phyloP scores from a whole-genome alignment of 2,113 vertebrate genomes.

The Actenoides lindsayi region DNA sequence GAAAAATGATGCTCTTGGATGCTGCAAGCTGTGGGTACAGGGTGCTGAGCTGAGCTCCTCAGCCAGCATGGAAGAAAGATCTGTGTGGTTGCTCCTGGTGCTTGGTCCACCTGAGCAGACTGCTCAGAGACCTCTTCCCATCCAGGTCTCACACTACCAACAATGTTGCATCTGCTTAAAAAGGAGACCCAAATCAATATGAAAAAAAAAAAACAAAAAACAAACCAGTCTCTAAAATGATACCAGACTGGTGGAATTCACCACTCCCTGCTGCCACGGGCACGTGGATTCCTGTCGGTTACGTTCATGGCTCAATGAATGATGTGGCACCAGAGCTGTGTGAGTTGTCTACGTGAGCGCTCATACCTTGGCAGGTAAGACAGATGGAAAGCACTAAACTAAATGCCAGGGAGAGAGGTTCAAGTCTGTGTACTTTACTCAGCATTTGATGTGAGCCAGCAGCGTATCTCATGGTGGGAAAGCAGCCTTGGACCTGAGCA shows the following conservation, averaged over 20 bases:
- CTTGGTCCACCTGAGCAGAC: neutral
- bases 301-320: rapidly evolving
- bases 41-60: neutral
- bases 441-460: neutral
- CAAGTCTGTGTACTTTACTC: neutral
- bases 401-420: neutral
- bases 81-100: neutral
- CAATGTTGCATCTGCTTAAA: neutral
- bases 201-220: neutral
- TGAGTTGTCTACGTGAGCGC: neutral
- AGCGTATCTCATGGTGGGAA: neutral
- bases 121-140: neutral
- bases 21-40: neutral
- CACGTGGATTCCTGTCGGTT: neutral
- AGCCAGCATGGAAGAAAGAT: neutral
- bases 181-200: neutral
- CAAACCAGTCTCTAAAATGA: neutral
- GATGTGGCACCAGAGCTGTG: rapidly evolving
- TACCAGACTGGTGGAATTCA: neutral
- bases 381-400: neutral
- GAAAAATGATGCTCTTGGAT: neutral
- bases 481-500: neutral
- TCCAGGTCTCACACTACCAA: neutral
- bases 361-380: neutral
- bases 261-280: neutral